Conservation (phyloP, 1,140 invertebrate genomes). For the Coenobita brevimanus region DNA sequence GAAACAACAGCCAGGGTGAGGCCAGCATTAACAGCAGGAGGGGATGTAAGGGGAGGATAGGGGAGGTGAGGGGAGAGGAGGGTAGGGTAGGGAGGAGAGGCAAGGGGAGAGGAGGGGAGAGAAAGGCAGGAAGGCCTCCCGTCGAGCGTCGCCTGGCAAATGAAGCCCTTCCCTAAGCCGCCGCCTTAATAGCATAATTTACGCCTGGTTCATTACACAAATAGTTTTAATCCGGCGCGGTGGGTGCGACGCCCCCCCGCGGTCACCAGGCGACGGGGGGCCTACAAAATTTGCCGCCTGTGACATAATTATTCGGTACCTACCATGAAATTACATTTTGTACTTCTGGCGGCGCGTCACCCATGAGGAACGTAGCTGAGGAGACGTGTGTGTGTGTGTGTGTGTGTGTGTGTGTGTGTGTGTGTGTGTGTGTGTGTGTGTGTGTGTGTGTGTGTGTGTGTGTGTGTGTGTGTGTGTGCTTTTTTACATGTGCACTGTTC, state of each 20-base stretch:
- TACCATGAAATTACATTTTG: conserved; percentile 62
- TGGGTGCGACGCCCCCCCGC: conserved; percentile 37
- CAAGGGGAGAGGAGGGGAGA: background rate
- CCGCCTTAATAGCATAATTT: conserved; percentile 67
- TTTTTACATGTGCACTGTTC: too few relatives aligned
- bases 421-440: background rate
- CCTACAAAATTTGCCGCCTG: conserved; percentile 63
- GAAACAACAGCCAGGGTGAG: too few relatives aligned
- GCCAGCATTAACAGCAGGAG: too few relatives aligned
- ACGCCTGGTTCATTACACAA: conserved; percentile 66
- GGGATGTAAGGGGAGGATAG: too few relatives aligned
- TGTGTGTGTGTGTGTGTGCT: too few relatives aligned
- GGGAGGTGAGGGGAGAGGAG: too few relatives aligned
- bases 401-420: too few relatives aligned
- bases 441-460: background rate
- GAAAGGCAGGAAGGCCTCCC: conserved; percentile 20
- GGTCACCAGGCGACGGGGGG: conserved; percentile 16
- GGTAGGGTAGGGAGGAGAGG: too few relatives aligned
- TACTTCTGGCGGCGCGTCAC: conserved; percentile 50
- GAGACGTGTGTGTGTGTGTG: background rate
- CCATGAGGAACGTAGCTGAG: conserved; percentile 16
- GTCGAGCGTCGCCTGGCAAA: conserved; percentile 40
- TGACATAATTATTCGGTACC: conserved; percentile 60
- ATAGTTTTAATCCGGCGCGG: conserved; percentile 64
- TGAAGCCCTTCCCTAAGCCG: conserved; percentile 56